Conservation (phyloP, 2,888 invertebrate genomes). For the Clepsis dumicolana region DNA sequence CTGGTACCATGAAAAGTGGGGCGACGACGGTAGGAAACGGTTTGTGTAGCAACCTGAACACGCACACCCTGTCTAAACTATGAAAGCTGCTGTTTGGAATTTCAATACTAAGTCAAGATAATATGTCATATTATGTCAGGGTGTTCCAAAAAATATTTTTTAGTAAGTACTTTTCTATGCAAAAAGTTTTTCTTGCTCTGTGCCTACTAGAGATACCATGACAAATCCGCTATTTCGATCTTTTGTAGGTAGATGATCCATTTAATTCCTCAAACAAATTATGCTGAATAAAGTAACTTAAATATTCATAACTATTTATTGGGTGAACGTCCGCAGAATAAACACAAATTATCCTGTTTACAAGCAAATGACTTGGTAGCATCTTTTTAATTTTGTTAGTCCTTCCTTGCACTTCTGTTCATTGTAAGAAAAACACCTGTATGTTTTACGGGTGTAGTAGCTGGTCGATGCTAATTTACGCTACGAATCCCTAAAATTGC, state of each 20-base stretch:
- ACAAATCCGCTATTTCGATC: too few relatives aligned
- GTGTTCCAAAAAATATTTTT: too few relatives aligned
- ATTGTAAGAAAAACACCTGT: not conserved
- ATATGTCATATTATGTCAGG: too few relatives aligned
- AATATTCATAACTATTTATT: not conserved
- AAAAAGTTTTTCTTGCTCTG: too few relatives aligned
- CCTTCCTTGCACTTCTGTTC: not conserved
- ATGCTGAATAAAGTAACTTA: not conserved
- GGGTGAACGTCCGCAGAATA: slow-evolving; percentile 16
- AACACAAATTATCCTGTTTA: slow-evolving; percentile 34
- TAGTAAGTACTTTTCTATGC: too few relatives aligned
- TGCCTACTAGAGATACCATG: too few relatives aligned
- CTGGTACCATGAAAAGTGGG: slow-evolving; percentile 11
- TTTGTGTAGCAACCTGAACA: not conserved
- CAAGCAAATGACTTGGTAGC: not conserved
- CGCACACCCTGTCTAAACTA: slow-evolving; percentile 6
- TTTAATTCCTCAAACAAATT: not conserved
- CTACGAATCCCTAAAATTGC: too few relatives aligned
- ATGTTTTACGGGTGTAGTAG: too few relatives aligned
- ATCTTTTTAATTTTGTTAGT: slow-evolving; percentile 10
- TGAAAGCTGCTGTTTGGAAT: not conserved
- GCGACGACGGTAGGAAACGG: slow-evolving; percentile 1
- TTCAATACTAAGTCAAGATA: too few relatives aligned
- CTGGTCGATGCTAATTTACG: too few relatives aligned
- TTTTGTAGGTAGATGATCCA: too few relatives aligned